phyloP scores from a whole-genome alignment of 2,797 vertebrate species.

The Urocyon cinereoargenteus region DNA sequence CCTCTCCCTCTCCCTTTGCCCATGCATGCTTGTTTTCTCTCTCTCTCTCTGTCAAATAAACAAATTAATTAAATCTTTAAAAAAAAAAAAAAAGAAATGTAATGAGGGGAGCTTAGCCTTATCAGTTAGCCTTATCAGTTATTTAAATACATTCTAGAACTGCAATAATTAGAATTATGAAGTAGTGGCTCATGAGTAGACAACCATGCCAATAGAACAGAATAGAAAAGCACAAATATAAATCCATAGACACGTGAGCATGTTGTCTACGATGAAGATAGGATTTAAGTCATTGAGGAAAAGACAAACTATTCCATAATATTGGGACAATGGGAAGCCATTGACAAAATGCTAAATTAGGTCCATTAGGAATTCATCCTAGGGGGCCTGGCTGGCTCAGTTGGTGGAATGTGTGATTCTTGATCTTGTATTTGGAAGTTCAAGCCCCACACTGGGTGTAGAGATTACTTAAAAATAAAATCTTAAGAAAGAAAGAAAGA shows the following conservation, averaged over 20 bases:
- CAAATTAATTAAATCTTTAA: no score
- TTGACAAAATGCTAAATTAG: slow-evolving; percentile 50
- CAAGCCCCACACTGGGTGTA: background rate
- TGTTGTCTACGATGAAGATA: background rate
- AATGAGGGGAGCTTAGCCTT: background rate
- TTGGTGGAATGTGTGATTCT: background rate
- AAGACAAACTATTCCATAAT: background rate
- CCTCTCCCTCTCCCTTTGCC: no score
- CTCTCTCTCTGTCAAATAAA: no score
- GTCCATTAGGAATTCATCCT: background rate
- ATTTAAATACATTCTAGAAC: background rate
- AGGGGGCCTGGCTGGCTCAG: background rate
- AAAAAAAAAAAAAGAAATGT: background rate
- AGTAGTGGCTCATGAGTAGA: background rate
- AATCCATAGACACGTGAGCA: background rate
- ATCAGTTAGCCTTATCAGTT: background rate
- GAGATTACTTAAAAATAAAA: background rate
- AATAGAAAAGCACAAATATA: background rate
- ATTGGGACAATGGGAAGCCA: background rate
- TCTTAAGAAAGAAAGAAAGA: background rate
- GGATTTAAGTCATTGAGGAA: background rate
- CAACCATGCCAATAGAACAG: background rate
- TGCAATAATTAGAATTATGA: slow-evolving; percentile 1
- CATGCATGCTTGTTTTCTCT: no score
- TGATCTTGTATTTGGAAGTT: background rate